Base-by-base conservation (phyloP, 1,140 invertebrate species). In the Drosophila seguyi region DNA sequence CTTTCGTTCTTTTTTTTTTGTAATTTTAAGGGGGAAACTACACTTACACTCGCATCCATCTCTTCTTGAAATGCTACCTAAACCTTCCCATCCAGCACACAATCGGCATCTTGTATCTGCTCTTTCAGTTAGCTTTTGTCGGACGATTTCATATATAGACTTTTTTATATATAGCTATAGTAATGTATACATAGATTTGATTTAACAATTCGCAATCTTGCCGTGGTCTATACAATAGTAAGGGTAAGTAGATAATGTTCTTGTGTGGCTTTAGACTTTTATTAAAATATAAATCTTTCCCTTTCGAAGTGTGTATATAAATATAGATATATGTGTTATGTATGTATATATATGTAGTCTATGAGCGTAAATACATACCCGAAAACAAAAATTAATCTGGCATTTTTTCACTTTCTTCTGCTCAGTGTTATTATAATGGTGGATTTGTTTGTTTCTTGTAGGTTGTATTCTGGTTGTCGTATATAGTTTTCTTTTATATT, bases 281-380 rank as follows among this genome's bases (percentile, higher is more conserved):
- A 82, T 73, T 87, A 85, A 85, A 85, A 85, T 85, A 85, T 85
- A 85, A 85, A 85, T 80, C 63, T 85, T 74, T 77, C 59, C 67
- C 52, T 29, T 58, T 57, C 38, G 39, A 60, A 58, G 47, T 41
- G 44, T 72, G 22, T 80, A 72, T 84, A 66, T 78, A 74, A 58
- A 81, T 84, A 66, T 74, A 79, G 31, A 53, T 72, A 53, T 81
- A 53, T 74, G 39, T 74, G 20, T 44, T 69, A 48, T 57, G 61
- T 67, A 68, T 67, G 56, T 53, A 69, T 52, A 29, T 52, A 48
- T 48, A 50, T 83, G 57, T 80, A 75, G 61, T 67, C 65, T 71
- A 86, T 87, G 79, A 87, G 83, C 83, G 67, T 71, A 67, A 84
- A 88, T 80, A 84, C 80, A 88, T 76, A 79, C 63, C 69, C 62